A percentile compares a stretch with the other conserved stretches of the same genome.
Evolutionary conservation across 92 coral and sea anemone genomes (phyloP).

Genomic region (Chrysogorgia sp.): DNA sequence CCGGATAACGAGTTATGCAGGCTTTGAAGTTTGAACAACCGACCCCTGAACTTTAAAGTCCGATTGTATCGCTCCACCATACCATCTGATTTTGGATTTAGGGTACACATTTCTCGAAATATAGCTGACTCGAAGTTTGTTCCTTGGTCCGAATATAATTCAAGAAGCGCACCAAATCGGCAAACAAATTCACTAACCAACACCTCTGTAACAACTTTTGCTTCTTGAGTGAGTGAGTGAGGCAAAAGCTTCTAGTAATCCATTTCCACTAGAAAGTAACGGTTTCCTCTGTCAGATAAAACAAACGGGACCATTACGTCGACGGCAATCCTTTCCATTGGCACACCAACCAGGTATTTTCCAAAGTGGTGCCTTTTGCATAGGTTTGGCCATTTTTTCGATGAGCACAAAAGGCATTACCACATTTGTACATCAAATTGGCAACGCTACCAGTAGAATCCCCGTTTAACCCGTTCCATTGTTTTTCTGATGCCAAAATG

Average conservation of each 20-base stretch:
- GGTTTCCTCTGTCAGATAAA: constrained; percentile 9
- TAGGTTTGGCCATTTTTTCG: constrained; percentile 38
- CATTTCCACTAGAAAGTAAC: constrained; percentile 15
- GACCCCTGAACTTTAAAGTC: constrained; percentile 30
- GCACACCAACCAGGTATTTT: constrained; percentile 5
- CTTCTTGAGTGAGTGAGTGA: constrained; percentile 16
- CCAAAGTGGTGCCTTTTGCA: constrained; percentile 8
- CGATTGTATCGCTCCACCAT: constrained; percentile 50
- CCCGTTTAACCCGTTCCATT: constrained; percentile 11
- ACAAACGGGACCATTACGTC: constrained; percentile 8
- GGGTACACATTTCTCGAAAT: constrained; percentile 38
- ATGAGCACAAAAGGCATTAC: constrained; percentile 32
- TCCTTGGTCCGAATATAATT: constrained; percentile 28
- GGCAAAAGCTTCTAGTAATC: constrained; percentile 30
- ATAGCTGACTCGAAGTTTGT: constrained; percentile 22
- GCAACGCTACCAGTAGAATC: constrained; percentile 38
- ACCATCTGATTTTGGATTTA: constrained; percentile 59
- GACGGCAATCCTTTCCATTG: constrained; percentile 2
- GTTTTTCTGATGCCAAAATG: constrained; percentile 48
- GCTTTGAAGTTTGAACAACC: no score
- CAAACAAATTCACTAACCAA: not conserved
- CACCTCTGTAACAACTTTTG: constrained; percentile 14
- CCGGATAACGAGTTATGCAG: no score
- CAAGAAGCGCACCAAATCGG: constrained; percentile 5
- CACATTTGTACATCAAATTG: constrained; percentile 28